These are phyloP conservation scores for Formicarius rufipectus DNA, from an alignment of 2,113 vertebrate genomes.

Conservation along the genomic window DNA sequence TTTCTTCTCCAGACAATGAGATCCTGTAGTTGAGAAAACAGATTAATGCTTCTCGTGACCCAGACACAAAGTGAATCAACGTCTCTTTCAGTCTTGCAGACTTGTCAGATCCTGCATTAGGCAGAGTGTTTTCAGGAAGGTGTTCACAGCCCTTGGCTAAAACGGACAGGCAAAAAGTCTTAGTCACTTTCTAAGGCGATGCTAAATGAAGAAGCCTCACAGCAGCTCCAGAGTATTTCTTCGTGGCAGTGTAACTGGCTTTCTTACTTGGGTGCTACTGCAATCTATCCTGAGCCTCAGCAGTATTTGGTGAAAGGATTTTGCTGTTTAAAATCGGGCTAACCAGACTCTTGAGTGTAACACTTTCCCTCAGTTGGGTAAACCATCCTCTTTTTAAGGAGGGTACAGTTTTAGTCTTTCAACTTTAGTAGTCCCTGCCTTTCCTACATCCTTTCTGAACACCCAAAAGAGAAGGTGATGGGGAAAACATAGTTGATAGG, in stretches of 20 bases:
- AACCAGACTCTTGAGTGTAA: not conserved
- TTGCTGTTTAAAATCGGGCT: not conserved
- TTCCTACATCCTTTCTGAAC: not conserved
- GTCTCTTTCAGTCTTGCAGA: not conserved
- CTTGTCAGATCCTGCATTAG: not conserved
- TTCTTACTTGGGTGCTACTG: not conserved
- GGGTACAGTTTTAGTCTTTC: not conserved
- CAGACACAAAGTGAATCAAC: not conserved
- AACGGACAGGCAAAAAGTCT: not conserved
- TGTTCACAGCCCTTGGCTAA: conserved; percentile 1
- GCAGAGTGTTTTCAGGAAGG: not conserved
- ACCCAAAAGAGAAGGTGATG: not conserved
- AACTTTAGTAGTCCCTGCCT: not conserved
- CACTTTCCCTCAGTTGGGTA: not conserved
- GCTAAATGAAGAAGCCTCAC: not conserved
- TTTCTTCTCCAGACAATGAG: not conserved
- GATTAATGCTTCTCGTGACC: not conserved
- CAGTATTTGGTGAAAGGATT: not conserved
- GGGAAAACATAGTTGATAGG: no score
- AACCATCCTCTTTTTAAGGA: not conserved
- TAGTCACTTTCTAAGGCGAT: not conserved
- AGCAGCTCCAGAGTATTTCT: not conserved
- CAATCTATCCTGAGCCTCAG: not conserved
- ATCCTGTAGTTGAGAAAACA: not conserved
- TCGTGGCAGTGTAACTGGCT: not conserved